A percentile compares a stretch with the other conserved stretches of the same genome.
phyloP scores from a whole-genome alignment of 2,797 vertebrate genomes.

The Enteromius treurensis region DNA sequence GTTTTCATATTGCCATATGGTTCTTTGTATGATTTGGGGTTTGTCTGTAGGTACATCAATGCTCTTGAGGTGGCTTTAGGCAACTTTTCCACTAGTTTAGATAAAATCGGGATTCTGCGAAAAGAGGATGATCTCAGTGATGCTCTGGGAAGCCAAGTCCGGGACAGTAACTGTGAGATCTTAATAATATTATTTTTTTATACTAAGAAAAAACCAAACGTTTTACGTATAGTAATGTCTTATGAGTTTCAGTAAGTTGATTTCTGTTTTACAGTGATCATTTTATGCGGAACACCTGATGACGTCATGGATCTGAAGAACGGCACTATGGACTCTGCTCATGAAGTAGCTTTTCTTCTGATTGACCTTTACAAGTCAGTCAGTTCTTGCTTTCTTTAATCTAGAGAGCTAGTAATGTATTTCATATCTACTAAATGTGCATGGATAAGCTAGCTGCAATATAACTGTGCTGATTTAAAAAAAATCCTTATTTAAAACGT shows the following conservation, averaged over 20 bases:
- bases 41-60: conserved; percentile 87
- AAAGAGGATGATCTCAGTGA: conserved; percentile 50
- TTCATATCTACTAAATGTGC: background rate
- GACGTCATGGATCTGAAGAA: conserved; percentile 72
- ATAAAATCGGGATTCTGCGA: conserved; percentile 57
- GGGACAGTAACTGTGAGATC: conserved; percentile 75
- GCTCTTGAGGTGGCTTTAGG: conserved; percentile 79
- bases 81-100: conserved; percentile 70
- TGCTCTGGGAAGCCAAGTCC: conserved; percentile 34
- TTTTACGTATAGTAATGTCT: background rate
- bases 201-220: background rate
- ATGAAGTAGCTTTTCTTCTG: conserved; percentile 83
- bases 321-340: conserved; percentile 60
- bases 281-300: conserved; percentile 84
- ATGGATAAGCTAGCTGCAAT: background rate
- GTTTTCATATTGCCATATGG: background rate
- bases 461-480: background rate
- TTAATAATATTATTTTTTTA: background rate
- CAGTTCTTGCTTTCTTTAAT: conserved; percentile 1
- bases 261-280: conserved; percentile 81
- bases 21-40: background rate
- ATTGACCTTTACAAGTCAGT: conserved; percentile 95
- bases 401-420: background rate
- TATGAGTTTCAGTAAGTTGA: background rate
- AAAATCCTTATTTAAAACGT: background rate